A percentile compares a stretch with the other conserved stretches of the same genome.
phyloP scores from a whole-genome alignment of 2,113 vertebrate species.

The Maccullochella peelii region DNA sequence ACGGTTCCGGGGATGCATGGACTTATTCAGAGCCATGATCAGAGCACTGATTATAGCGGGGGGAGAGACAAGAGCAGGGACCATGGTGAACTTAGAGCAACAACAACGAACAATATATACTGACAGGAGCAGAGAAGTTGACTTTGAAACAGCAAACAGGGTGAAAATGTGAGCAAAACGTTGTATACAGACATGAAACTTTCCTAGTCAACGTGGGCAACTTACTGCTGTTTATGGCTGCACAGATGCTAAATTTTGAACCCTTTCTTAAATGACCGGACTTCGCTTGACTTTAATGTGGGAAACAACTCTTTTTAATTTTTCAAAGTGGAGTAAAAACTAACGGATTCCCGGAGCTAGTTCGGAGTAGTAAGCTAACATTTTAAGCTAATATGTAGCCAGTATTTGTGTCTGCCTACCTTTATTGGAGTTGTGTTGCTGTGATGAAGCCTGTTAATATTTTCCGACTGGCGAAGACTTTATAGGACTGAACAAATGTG shows the following conservation, averaged over 20 bases:
- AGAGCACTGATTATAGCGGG: background rate
- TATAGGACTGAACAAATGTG: background rate
- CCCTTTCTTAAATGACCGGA: background rate
- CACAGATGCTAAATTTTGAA: background rate
- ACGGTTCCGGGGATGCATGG: constrained; percentile 92
- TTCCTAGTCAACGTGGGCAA: background rate
- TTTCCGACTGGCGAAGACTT: background rate
- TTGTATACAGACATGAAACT: background rate
- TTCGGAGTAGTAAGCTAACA: background rate
- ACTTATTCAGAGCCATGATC: constrained; percentile 90
- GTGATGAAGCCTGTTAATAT: background rate
- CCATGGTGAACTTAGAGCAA: background rate
- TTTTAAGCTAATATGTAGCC: background rate
- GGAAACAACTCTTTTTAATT: background rate
- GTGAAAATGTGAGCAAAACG: background rate
- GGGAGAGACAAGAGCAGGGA: background rate
- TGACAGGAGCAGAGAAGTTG: background rate
- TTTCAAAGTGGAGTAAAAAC: background rate
- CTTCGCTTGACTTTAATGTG: background rate
- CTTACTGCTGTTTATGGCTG: background rate
- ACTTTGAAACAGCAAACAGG: background rate
- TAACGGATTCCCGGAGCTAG: background rate
- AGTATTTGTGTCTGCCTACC: constrained; percentile 31
- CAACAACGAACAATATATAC: background rate
- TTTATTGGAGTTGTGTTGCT: background rate